Evolutionary conservation across 2,888 invertebrate genomes (phyloP).

Genomic region (Cancer borealis): DNA sequence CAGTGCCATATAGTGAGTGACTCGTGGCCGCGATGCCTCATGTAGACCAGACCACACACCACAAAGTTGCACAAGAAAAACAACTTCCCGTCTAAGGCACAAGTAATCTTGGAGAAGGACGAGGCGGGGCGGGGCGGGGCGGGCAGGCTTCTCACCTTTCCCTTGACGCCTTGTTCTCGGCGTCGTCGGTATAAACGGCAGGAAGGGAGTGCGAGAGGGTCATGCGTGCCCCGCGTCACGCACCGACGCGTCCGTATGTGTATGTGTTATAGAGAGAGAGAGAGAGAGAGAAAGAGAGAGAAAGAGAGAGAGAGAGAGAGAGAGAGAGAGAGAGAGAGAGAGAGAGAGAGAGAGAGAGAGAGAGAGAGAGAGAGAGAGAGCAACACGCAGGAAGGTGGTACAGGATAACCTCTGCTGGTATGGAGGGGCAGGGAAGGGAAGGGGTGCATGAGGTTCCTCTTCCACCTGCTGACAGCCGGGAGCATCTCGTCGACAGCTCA

Average conservation of each 20-base stretch:
- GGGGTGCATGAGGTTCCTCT: neutral
- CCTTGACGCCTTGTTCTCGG: neutral
- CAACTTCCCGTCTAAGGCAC: neutral
- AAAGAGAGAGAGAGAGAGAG: constrained; percentile 27
- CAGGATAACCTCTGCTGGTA: neutral
- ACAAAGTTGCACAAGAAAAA: neutral
- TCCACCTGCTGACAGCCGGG: neutral
- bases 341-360: neutral
- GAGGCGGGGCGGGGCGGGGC: neutral
- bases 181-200: constrained; percentile 28
- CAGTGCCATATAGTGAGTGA: too few species aligned
- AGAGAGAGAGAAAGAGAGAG: constrained; percentile 39
- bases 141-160: constrained; percentile 45
- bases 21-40: neutral
- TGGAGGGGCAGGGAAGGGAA: neutral
- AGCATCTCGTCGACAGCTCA: neutral
- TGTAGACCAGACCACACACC: neutral
- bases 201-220: neutral
- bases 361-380: neutral
- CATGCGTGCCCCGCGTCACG: constrained; percentile 15
- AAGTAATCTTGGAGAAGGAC: neutral
- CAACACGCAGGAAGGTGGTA: neutral
- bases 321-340: neutral
- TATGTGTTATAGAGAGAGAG: too few species aligned
- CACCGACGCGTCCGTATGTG: neutral